Percentiles rank a stretch among this genome's conserved stretches.
Evolutionary conservation across 1,140 invertebrate genomes (phyloP).

Genomic region (Meteorus sp.): DNA sequence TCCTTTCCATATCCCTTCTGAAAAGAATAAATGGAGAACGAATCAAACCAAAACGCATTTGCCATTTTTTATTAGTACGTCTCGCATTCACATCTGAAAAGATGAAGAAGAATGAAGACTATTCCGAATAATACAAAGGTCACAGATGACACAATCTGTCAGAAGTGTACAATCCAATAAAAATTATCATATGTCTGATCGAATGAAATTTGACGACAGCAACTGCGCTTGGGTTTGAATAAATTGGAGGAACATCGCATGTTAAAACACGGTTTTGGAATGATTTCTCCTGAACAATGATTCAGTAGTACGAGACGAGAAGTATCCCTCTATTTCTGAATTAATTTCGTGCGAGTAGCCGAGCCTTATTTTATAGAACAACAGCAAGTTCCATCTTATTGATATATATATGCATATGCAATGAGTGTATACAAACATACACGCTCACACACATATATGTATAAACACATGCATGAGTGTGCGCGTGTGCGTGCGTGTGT

Average conservation of each 20-base stretch:
- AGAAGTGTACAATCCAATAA: neutral
- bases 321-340: constrained; percentile 56
- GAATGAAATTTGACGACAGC: neutral
- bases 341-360: constrained; percentile 52
- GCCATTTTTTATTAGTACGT: too few species aligned
- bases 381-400: constrained; percentile 35
- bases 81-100: too few species aligned
- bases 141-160: too few species aligned
- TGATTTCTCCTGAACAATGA: constrained; percentile 41
- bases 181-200: neutral
- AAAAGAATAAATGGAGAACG: too few species aligned
- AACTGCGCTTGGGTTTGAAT: constrained; percentile 32
- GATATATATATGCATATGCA: constrained; percentile 32
- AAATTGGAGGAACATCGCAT: constrained; percentile 60
- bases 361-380: constrained; percentile 48
- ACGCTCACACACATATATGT: constrained; percentile 14
- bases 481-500: neutral
- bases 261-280: constrained; percentile 57
- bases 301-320: constrained; percentile 53
- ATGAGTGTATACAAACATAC: too few species aligned
- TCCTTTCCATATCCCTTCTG: constrained; percentile 35
- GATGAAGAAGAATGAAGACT: too few species aligned
- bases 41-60: constrained; percentile 35
- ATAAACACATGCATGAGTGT: constrained; percentile 10
- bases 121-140: too few species aligned